phyloP scores from a whole-genome alignment of 2,113 vertebrate species.

The Hiodon tergisus region DNA sequence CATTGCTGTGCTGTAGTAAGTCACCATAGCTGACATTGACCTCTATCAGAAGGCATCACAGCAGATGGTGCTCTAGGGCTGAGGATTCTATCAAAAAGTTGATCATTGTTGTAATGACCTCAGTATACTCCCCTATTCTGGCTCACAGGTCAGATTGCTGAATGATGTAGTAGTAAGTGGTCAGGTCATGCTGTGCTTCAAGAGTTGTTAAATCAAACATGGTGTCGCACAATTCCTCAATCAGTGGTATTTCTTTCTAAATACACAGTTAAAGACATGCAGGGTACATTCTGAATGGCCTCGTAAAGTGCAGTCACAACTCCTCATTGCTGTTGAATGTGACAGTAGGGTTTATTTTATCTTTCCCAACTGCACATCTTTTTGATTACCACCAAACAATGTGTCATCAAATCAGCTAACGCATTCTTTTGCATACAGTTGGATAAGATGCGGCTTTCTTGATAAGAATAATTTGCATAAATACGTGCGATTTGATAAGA shows the following conservation, averaged over 20 bases:
- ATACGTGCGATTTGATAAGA: no score
- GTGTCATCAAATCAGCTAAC: no score
- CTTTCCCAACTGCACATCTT: no score
- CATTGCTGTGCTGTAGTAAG: background rate
- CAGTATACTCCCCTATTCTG: background rate
- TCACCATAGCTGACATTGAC: background rate
- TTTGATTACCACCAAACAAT: no score
- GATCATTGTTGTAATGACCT: no score
- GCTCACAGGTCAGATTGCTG: background rate
- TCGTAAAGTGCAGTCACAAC: background rate
- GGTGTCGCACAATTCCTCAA: conserved; percentile 26
- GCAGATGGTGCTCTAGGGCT: conserved; percentile 5
- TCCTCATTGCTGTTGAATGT: conserved; percentile 2
- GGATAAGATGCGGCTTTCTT: no score
- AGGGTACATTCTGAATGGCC: no score
- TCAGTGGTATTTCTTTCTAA: conserved; percentile 1
- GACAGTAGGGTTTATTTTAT: no score
- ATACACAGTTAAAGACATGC: background rate
- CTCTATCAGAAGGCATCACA: conserved; percentile 6
- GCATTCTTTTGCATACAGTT: no score
- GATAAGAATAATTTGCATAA: no score
- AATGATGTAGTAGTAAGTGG: conserved; percentile 7
- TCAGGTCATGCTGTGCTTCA: conserved; percentile 10
- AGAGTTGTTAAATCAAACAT: conserved; percentile 21
- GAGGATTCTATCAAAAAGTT: conserved; percentile 17